Evolutionary conservation across 2,113 vertebrate species (phyloP), one percentile per base, ranked within the genome.

Genomic region (Dasypus novemcinctus): DNA sequence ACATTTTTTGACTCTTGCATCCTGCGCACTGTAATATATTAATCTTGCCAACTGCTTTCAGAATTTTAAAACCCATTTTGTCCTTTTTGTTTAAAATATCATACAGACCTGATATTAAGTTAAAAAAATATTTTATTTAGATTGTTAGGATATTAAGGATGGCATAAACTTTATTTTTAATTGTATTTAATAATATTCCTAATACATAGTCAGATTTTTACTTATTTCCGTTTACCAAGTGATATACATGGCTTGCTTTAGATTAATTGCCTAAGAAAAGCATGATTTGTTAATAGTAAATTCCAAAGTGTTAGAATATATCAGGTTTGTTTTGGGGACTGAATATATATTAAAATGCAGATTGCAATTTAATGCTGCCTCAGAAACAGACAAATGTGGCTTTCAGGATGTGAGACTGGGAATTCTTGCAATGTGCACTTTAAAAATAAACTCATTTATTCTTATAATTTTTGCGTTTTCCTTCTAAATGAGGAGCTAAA

Each of bases 261-360:
- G 87, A 94, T 96, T 92, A 95, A 97, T 95, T 94, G 82, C 66
- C 57, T 91, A 86, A 94, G 88, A 91, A 94, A 92, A 94, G 69
- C 41, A n/a, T 69, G 76, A 82, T 93, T 95, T 93, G 57, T 36
- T 97, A 74, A 95, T 68, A 93, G 82, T 83, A 88, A 87, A 79
- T 96, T 91, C 20, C 49, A 85, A 85, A 84, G 69, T 81, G 63
- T 57, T 81, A 46, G 15, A 85, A 81, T 75, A 11, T 4, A 76
- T 74, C 84, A 91, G 68, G 80, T 75, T 85, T 84, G 66, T 29
- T 78, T 76, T 69, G 23, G 84, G 63, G 41, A 71, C 29, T 49
- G 29, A 87, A 64, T 74, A 38, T 33, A 43, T 29, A 87, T 92
- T 76, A 93, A 92, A 90, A 92, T 66, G 68, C 68, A 87, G 59